Base-by-base conservation (phyloP, 2,113 vertebrate genomes). In the Tachycineta bicolor region DNA sequence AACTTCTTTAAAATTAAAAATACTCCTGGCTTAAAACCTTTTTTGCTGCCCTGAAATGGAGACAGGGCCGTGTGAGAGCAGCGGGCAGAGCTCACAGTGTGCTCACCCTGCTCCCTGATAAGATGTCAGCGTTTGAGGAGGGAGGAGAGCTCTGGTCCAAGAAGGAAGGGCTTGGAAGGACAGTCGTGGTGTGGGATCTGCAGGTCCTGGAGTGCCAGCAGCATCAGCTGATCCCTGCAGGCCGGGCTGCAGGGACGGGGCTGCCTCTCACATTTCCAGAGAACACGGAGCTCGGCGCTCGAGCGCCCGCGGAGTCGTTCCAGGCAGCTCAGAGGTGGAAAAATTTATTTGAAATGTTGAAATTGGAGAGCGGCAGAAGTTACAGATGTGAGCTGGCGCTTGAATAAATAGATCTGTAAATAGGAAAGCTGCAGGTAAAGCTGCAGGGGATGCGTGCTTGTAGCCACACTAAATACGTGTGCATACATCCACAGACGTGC, bases 271-370 rank as follows among this genome's bases (percentile, higher is more conserved):
- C 81, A 49, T 84, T 95, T 73, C 94, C 23, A 19, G 25, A 82
- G 84, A 58, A 67, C 87, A 80, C 11, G 0, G 67, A 73, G 84
- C 93, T 94, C 96, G 59, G 88, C 90, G 12, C 88, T 82, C 2
- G 0, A 52, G 21, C 10, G 1, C 56, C 50, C 6, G 43, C 2
- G n/a, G 50, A 70, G 52, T 26, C 65, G 0, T 62, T 82, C 78
- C 93, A 79, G 78, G 70, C 85, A 33, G 89, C 93, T 96, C 63
- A 47, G 80, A 74, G 37, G 80, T 18, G 83, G 89, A 64, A 90
- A 80, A 64, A 90, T 63, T 91, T 55, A 11, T 78, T 2, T 44
- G 81, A 89, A 83, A 75, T 19, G 43, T 63, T 83, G 87, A 43
- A 63, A 84, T 1, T 67, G 73, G 93, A 94, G 91, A 53, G 39